These are phyloP conservation scores for Hedya salicella DNA, from an alignment of 2,888 invertebrate genomes.

Conservation along the genomic window DNA sequence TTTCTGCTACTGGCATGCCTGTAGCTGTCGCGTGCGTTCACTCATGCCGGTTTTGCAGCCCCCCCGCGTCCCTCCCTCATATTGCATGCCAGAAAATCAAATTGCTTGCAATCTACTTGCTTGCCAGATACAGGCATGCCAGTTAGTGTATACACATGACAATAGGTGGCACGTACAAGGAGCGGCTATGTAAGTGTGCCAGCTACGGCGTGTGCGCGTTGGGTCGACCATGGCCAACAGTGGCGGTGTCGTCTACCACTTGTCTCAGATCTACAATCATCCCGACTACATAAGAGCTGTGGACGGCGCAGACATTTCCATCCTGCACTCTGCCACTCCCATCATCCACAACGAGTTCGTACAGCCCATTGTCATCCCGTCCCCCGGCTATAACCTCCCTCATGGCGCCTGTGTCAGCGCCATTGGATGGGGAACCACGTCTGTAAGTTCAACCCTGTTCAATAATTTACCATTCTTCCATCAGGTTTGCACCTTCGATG, in stretches of 20 bases:
- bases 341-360: slow-evolving; percentile 31
- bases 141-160: too few species aligned
- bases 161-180: too few species aligned
- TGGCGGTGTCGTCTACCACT: slow-evolving; percentile 17
- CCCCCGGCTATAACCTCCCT: slow-evolving; percentile 50
- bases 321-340: not conserved
- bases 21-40: too few species aligned
- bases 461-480: too few species aligned
- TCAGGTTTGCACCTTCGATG: too few species aligned
- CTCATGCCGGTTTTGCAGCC: too few species aligned
- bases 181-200: not conserved
- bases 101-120: too few species aligned
- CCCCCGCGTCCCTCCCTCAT: too few species aligned
- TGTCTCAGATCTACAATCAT: not conserved
- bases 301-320: not conserved
- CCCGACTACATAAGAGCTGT: not conserved
- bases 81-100: too few species aligned
- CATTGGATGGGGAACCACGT: slow-evolving; percentile 56
- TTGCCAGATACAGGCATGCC: too few species aligned
- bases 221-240: not conserved
- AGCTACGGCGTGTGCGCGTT: not conserved
- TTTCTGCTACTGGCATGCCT: too few species aligned
- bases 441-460: slow-evolving; percentile 49
- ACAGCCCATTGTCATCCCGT: slow-evolving; percentile 51
- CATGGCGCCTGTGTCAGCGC: slow-evolving; percentile 56